These are phyloP conservation scores for Syrista parreyssii DNA, from an alignment of 2,888 invertebrate species.

Conservation along the genomic window DNA sequence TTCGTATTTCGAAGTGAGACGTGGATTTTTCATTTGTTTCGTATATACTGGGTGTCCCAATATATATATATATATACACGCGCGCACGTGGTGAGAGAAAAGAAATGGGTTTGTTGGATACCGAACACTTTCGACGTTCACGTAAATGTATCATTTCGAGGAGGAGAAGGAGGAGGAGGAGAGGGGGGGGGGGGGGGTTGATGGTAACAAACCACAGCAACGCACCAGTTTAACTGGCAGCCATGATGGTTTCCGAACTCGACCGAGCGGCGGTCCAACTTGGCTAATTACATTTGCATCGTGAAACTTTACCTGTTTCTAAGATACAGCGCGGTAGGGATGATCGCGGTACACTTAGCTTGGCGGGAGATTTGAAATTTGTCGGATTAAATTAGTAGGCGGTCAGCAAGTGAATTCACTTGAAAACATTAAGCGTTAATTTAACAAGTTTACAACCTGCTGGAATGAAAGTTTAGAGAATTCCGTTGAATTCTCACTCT, in stretches of 20 bases:
- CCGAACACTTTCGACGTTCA: not conserved
- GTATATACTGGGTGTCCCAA: not conserved
- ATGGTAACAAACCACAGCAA: not conserved
- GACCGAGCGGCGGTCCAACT: slow-evolving; percentile 17
- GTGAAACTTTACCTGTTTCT: slow-evolving; percentile 30
- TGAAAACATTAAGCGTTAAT: not conserved
- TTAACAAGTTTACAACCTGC: not conserved
- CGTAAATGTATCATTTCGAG: not conserved
- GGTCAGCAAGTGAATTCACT: not conserved
- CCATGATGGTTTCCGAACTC: not conserved
- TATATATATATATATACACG: not conserved
- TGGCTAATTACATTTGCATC: slow-evolving; percentile 38
- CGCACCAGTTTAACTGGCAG: not conserved
- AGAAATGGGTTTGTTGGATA: not conserved
- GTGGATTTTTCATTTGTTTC: not conserved
- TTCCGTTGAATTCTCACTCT: not conserved
- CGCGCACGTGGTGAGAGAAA: not conserved
- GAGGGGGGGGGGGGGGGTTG: too few species aligned
- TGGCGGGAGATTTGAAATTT: slow-evolving; percentile 12
- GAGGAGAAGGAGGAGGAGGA: too few species aligned
- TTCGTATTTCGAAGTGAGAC: not conserved
- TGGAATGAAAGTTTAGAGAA: not conserved
- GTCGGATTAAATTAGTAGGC: slow-evolving; percentile 21
- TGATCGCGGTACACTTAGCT: not conserved
- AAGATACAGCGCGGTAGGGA: not conserved